phyloP scores from a whole-genome alignment of 2,888 invertebrate genomes.

The Listrodromus nycthemerus region DNA sequence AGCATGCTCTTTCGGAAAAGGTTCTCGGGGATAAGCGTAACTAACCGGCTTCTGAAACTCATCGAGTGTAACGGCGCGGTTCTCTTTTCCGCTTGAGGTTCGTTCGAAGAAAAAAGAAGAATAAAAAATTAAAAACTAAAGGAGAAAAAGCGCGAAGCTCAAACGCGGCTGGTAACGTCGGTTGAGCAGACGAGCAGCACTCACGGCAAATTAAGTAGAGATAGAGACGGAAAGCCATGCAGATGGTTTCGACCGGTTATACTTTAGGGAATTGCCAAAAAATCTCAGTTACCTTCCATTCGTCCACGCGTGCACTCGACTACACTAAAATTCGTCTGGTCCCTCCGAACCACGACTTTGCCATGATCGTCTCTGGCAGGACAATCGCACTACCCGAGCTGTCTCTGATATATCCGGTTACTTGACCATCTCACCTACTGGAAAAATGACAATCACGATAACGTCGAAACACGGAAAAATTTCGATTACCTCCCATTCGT shows the following conservation, averaged over 20 bases:
- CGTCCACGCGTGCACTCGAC: too few relatives aligned
- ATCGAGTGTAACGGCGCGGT: slow-evolving; percentile 42
- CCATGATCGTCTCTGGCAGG: slow-evolving; percentile 43
- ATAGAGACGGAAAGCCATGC: slow-evolving; percentile 38
- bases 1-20: slow-evolving; percentile 32
- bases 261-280: neutral
- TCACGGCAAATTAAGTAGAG: slow-evolving; percentile 68
- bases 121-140: neutral
- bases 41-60: slow-evolving; percentile 56
- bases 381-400: slow-evolving; percentile 33
- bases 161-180: slow-evolving; percentile 16
- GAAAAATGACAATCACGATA: slow-evolving; percentile 56
- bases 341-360: slow-evolving; percentile 19
- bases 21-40: slow-evolving; percentile 21
- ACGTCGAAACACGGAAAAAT: slow-evolving; percentile 4
- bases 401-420: slow-evolving; percentile 31
- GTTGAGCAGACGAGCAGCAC: slow-evolving; percentile 39
- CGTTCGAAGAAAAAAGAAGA: neutral
- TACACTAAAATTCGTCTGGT: neutral
- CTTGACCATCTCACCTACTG: slow-evolving; percentile 39
- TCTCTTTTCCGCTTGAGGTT: slow-evolving; percentile 6
- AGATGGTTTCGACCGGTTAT: slow-evolving; percentile 38
- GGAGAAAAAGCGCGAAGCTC: neutral
- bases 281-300: neutral
- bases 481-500: too few relatives aligned